Evolutionary conservation across 2,888 invertebrate species (phyloP).

Genomic region (Latheticus oryzae): DNA sequence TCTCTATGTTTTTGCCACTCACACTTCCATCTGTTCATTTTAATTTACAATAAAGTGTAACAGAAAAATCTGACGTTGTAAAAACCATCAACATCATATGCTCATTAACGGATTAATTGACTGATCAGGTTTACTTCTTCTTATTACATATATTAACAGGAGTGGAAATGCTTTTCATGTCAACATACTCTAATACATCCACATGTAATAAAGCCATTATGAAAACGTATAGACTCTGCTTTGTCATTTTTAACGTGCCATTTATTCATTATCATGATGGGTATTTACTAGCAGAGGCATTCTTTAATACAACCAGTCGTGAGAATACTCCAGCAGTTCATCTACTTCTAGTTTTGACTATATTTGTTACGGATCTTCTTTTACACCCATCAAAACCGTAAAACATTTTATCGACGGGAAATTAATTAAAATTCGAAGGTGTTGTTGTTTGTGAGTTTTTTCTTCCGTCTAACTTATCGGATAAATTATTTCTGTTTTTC

Average conservation of each 20-base stretch:
- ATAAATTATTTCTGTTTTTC: slow-evolving; percentile 39
- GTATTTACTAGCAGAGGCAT: background rate
- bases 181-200: slow-evolving; percentile 14
- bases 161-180: slow-evolving; percentile 22
- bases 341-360: no score
- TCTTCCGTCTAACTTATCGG: slow-evolving; percentile 18
- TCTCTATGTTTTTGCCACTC: no score
- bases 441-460: slow-evolving; percentile 16
- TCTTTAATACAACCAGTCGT: no score
- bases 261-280: slow-evolving; percentile 15
- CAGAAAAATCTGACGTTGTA: no score
- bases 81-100: slow-evolving; percentile 12
- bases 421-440: slow-evolving; percentile 43
- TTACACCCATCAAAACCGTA: slow-evolving; percentile 38
- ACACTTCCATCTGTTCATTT: no score
- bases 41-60: no score
- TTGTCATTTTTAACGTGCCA: slow-evolving; percentile 24
- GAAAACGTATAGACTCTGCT: slow-evolving; percentile 22
- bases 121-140: slow-evolving; percentile 29
- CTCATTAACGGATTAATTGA: slow-evolving; percentile 33
- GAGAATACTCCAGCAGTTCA: no score
- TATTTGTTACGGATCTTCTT: no score
- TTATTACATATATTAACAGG: slow-evolving; percentile 23
- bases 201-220: slow-evolving; percentile 26
- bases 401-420: slow-evolving; percentile 39